Evolutionary conservation across 2,797 vertebrate genomes (phyloP), one percentile per base, ranked within the genome.

Genomic region (Hafferia zeledoni): DNA sequence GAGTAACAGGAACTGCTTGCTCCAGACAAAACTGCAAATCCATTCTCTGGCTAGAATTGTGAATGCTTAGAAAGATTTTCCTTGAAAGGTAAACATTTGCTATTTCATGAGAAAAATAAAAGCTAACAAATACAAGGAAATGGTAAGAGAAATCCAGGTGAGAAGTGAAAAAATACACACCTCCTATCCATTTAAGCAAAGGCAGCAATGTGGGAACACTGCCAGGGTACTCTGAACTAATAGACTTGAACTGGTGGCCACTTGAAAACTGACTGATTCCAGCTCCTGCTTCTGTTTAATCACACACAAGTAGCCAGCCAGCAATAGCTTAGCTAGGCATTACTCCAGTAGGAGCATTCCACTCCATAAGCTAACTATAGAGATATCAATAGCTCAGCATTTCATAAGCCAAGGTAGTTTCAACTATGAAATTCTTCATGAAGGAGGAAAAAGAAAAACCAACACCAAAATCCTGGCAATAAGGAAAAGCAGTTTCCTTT

Each of bases 401-500:
- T 87, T 77, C 47, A 15, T 28, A 72, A 82, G 31, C 47, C 57
- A 68, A 69, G 28, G 30, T 30, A 78, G 9, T 47, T 91, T 69
- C 69, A 82, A 50, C 9, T 13, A 28, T 13, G 17, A 77, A 90
- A 83, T 37, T 67, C 47, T 39, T 83, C 23, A 52, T 22, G 25
- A 28, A 56, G 30, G 63, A 64, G 22, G 12, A 18, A 37, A 43
- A 52, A 47, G 0, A 5, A 33, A 27, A 30, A 27, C 5, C 23
- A 74, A 16, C 53, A 72, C 44, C 25, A 59, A 81, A 90, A 84
- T 78, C n/a, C 85, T 84, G 82, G 78, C 71, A 91, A 85, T 11
- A 74, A 78, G 91, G 70, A 89, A 82, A 93, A 85, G 61, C 74
- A 44, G 24, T 67, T 96, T 97, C 91, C 83, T 93, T 94, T 84